Conservation (phyloP, 1,140 invertebrate genomes). For the Bombus pyrosoma region DNA sequence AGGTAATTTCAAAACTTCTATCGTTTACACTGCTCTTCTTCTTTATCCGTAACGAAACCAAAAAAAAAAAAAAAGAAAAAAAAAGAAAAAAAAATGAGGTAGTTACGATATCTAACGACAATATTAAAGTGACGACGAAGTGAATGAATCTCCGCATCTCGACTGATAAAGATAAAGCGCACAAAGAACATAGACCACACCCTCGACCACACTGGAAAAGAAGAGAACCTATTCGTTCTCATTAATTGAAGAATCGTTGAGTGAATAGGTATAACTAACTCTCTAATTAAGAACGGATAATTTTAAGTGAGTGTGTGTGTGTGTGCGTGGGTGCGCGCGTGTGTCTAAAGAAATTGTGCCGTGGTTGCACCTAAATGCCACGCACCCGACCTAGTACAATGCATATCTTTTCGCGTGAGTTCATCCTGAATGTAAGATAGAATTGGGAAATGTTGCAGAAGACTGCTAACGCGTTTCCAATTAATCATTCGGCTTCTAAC, state of each 20-base stretch:
- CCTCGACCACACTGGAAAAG: neutral
- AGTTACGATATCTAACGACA: neutral
- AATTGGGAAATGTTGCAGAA: neutral
- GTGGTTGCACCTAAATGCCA: neutral
- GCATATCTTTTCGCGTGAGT: neutral
- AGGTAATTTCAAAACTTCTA: too few relatives aligned
- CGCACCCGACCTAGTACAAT: neutral
- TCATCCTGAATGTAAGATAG: neutral
- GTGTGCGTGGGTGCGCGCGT: neutral
- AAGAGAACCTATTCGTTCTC: constrained; percentile 27
- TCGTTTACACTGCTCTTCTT: neutral
- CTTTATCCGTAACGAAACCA: neutral
- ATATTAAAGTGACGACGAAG: neutral
- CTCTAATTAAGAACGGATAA: constrained; percentile 53
- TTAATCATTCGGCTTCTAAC: too few relatives aligned
- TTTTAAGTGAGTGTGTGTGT: constrained; percentile 10
- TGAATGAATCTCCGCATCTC: constrained; percentile 5
- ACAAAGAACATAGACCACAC: constrained; percentile 5
- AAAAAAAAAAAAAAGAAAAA: neutral
- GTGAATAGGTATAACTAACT: constrained; percentile 35
- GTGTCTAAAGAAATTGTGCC: neutral
- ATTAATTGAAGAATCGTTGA: constrained; percentile 42
- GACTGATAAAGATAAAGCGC: neutral
- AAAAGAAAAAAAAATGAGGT: neutral
- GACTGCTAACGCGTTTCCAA: too few relatives aligned